Base-by-base conservation (phyloP, 2,797 vertebrate genomes). In the Crocidura indochinensis region DNA sequence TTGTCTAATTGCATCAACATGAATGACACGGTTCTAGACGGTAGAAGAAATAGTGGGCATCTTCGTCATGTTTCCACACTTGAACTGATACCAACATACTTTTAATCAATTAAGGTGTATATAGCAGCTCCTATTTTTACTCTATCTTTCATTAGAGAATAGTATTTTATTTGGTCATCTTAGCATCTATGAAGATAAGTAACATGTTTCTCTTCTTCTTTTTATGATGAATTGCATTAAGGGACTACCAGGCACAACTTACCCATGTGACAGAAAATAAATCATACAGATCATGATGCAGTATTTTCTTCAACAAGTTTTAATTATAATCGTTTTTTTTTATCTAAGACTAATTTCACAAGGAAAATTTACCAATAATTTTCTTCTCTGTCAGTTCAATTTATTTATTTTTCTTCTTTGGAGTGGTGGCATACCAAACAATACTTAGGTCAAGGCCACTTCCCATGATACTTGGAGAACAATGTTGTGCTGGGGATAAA, bases 171-270 rank as follows among this genome's bases (percentile, higher is more conserved):
- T 51, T 64, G 24, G n/a, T 7, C 31, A 79, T 84, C 67, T 62
- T 7, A 51, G 46, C 53, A 51, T 62, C 19, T 49, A n/a, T 79
- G 53, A 65, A 88, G 22, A 84, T 38, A 87, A 73, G 46, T 2
- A 64, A 73, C 82, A 31, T 22, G n/a, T 82, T 88, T 67, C 77
- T 64, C 53, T 81, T 67, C 22, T 38, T 46, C 29, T 60, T 78
- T 77, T 73, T 11, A 60, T 11, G 85, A 47, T n/a, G 60, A 78
- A 89, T 72, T 60, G 60, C 7, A 84, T 44, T 11, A 82, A 60
- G 22, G n/a, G 11, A 69, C 73, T 53, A 29, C 44, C 49, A 60
- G 27, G 15, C 60, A 92, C 1, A 14, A n/a, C 19, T 71, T 87
- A 68, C 5, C 14, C 53, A 64, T 68, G 31, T 53, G 84, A 68